Percentiles rank a stretch among this genome's conserved stretches.
Evolutionary conservation across 2,888 invertebrate genomes (phyloP).

Genomic region (Hemaris fuciformis): DNA sequence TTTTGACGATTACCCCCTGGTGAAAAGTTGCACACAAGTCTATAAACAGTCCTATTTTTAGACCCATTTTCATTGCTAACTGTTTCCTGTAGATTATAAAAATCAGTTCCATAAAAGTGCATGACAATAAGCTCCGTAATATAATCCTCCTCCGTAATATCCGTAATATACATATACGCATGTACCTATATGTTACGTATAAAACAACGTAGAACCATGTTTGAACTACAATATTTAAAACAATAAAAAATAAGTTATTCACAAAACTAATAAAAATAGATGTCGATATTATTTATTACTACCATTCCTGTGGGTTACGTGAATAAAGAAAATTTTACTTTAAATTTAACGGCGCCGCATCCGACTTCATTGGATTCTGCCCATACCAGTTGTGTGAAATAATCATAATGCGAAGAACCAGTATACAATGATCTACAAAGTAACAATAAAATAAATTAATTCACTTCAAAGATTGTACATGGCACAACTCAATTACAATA

Average conservation of each 20-base stretch:
- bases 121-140: too few species aligned
- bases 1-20: slow-evolving; percentile 58
- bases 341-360: slow-evolving; percentile 67
- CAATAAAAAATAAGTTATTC: too few species aligned
- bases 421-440: slow-evolving; percentile 45
- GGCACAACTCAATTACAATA: too few species aligned
- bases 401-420: slow-evolving; percentile 54
- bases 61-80: slow-evolving; percentile 26
- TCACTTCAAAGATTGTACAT: too few species aligned
- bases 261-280: too few species aligned
- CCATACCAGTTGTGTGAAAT: slow-evolving; percentile 72
- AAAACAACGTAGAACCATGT: too few species aligned
- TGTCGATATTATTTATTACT: too few species aligned
- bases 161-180: too few species aligned
- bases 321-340: slow-evolving; percentile 41
- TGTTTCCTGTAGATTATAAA: slow-evolving; percentile 42
- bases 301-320: neutral
- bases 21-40: slow-evolving; percentile 70
- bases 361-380: slow-evolving; percentile 60
- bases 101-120: neutral
- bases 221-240: too few species aligned
- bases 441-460: too few species aligned
- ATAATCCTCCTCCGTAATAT: too few species aligned
- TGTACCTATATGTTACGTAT: too few species aligned
- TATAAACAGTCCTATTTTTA: slow-evolving; percentile 54